Conservation (phyloP, 2,113 vertebrate genomes). For the Oreochromis aureus region DNA sequence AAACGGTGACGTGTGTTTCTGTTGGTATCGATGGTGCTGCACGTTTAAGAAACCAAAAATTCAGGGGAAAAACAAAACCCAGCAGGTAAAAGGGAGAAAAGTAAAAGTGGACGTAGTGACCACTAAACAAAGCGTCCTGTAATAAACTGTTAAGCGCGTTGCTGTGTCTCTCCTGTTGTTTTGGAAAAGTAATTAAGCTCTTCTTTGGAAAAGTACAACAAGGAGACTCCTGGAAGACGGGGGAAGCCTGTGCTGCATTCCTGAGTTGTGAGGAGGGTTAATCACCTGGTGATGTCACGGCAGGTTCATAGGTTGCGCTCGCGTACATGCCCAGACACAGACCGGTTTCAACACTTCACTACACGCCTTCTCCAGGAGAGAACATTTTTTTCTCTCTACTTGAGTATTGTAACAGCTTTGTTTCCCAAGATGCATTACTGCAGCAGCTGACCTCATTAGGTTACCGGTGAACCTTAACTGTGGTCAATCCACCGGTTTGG, state of each 20-base stretch:
- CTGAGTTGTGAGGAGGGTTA: slow-evolving; percentile 33
- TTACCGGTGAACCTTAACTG: not conserved
- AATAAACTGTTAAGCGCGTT: not conserved
- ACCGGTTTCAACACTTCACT: slow-evolving; percentile 14
- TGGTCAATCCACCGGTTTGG: not conserved
- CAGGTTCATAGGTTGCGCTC: slow-evolving; percentile 41
- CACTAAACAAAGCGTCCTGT: not conserved
- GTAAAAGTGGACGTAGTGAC: not conserved
- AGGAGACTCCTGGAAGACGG: not conserved
- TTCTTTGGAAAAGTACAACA: slow-evolving; percentile 50
- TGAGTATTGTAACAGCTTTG: not conserved
- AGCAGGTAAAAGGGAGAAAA: not conserved
- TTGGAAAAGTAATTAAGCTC: slow-evolving; percentile 5
- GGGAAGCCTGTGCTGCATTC: slow-evolving; percentile 61
- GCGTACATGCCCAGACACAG: slow-evolving; percentile 39
- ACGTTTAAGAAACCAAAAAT: not conserved
- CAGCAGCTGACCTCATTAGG: not conserved
- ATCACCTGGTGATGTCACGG: slow-evolving; percentile 51
- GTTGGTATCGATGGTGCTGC: not conserved
- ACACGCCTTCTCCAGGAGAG: slow-evolving; percentile 25
- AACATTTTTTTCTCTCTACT: not conserved
- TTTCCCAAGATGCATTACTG: not conserved
- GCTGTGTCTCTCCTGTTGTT: not conserved
- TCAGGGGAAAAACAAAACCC: not conserved
- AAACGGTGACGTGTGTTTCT: slow-evolving; percentile 17